Conservation (phyloP, 2,797 vertebrate genomes). For the Nannoperca obscura region DNA sequence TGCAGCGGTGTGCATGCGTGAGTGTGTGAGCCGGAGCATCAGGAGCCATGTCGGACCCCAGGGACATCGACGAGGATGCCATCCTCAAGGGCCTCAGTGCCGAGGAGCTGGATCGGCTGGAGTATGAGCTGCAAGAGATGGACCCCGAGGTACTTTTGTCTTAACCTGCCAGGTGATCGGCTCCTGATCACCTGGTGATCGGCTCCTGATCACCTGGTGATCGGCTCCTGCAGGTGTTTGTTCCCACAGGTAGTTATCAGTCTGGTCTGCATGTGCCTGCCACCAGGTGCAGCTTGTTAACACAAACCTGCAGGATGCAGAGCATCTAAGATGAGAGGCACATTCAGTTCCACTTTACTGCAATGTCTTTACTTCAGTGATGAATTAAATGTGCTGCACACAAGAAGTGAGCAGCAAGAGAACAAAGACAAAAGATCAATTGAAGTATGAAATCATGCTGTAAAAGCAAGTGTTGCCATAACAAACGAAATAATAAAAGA, state of each 20-base stretch:
- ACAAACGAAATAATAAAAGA: slow-evolving; percentile 3
- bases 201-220: not conserved
- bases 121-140: slow-evolving; percentile 94
- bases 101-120: slow-evolving; percentile 91
- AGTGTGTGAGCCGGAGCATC: slow-evolving; percentile 67
- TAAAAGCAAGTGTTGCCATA: slow-evolving; percentile 7
- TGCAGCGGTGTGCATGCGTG: slow-evolving; percentile 67
- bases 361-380: not conserved
- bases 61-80: slow-evolving; percentile 97
- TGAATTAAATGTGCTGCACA: not conserved
- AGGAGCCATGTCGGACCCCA: slow-evolving; percentile 90
- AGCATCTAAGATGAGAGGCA: not conserved
- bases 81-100: slow-evolving; percentile 92
- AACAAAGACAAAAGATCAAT: not conserved
- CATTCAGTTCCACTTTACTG: not conserved
- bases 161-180: not conserved
- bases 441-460: not conserved
- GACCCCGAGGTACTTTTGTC: slow-evolving; percentile 91
- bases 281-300: not conserved
- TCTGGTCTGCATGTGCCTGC: not conserved
- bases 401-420: not conserved
- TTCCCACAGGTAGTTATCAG: not conserved
- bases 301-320: not conserved
- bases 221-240: not conserved
- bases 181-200: not conserved